phyloP scores from a whole-genome alignment of 2,888 invertebrate species.

The Ichneumoninae sp. region DNA sequence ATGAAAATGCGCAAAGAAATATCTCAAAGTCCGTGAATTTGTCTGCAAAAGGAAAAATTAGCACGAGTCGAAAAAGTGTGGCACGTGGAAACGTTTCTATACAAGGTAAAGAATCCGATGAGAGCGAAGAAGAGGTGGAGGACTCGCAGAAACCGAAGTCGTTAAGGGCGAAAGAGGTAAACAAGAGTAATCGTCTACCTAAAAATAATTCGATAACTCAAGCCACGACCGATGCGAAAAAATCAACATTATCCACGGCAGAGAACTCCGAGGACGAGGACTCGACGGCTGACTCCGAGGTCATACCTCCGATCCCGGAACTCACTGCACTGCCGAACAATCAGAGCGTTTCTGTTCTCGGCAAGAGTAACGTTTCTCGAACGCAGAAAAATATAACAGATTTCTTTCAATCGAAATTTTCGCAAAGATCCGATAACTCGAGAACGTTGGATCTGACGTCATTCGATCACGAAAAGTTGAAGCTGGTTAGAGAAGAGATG shows the following conservation, averaged over 20 bases:
- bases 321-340: conserved; percentile 6
- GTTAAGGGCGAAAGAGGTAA: background rate
- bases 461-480: conserved; percentile 34
- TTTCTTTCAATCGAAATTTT: conserved; percentile 48
- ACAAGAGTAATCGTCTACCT: background rate
- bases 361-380: background rate
- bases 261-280: background rate
- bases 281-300: conserved; percentile 4
- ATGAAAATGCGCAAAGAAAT: background rate
- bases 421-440: conserved; percentile 33
- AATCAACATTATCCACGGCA: conserved; percentile 2
- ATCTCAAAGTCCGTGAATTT: background rate
- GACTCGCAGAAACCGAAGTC: background rate
- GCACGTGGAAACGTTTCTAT: background rate
- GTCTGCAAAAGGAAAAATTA: background rate
- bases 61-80: background rate
- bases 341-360: background rate
- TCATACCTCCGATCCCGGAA: background rate
- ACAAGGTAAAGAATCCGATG: background rate
- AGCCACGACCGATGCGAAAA: background rate
- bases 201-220: background rate
- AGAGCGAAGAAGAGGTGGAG: conserved; percentile 19
- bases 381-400: conserved; percentile 50
- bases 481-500: conserved; percentile 15
- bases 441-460: background rate